These are phyloP conservation scores for Sarcophaga rosellei DNA, from an alignment of 2,888 invertebrate genomes.

Conservation along the genomic window DNA sequence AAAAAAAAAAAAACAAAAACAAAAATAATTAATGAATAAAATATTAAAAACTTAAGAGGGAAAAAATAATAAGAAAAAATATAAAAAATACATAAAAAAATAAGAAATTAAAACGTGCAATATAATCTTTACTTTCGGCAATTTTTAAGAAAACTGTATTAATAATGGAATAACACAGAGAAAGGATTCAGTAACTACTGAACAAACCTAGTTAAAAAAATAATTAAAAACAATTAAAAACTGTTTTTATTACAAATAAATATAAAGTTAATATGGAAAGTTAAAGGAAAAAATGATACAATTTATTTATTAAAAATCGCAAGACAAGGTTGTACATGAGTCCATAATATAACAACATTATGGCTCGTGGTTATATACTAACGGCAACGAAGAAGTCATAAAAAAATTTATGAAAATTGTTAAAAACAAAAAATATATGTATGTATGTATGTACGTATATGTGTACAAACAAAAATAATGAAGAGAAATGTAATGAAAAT, in stretches of 20 bases:
- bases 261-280: not conserved
- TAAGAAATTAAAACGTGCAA: slow-evolving; percentile 39
- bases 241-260: not conserved
- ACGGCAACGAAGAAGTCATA: not conserved
- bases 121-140: slow-evolving; percentile 18
- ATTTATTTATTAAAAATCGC: slow-evolving; percentile 39
- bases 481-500: slow-evolving; percentile 25
- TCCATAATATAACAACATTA: slow-evolving; percentile 16
- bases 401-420: not conserved
- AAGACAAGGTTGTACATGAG: not conserved
- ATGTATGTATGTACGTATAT: too few relatives aligned
- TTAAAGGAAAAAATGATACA: slow-evolving; percentile 60
- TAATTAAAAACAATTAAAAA: slow-evolving; percentile 5
- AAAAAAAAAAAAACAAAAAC: not conserved
- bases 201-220: not conserved
- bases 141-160: too few relatives aligned
- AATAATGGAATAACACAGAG: too few relatives aligned
- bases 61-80: slow-evolving; percentile 39
- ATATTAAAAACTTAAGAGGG: slow-evolving; percentile 8
- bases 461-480: slow-evolving; percentile 17
- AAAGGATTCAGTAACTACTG: not conserved
- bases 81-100: slow-evolving; percentile 27
- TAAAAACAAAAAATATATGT: slow-evolving; percentile 12
- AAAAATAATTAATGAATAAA: not conserved
- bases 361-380: slow-evolving; percentile 11